Percentiles rank a stretch among this genome's conserved stretches.
Evolutionary conservation across 1,140 invertebrate genomes (phyloP).

Genomic region (Paramacrobiotus metropolitanus): DNA sequence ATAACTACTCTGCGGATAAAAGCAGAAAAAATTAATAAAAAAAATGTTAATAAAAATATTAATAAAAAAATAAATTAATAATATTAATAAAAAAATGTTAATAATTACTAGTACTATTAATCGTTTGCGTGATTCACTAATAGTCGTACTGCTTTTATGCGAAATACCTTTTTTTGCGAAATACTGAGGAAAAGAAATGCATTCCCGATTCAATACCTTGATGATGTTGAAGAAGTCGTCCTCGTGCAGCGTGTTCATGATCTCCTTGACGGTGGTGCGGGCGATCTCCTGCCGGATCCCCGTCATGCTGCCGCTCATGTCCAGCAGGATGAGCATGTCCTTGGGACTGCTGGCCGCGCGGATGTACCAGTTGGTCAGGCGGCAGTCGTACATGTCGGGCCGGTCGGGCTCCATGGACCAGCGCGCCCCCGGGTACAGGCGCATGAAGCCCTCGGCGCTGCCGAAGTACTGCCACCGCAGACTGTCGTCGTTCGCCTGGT

Average conservation of each 20-base stretch:
- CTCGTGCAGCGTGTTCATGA: slow-evolving; percentile 84
- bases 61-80: too few species aligned
- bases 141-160: too few species aligned
- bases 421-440: slow-evolving; percentile 58
- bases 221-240: slow-evolving; percentile 92
- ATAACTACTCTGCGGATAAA: too few species aligned
- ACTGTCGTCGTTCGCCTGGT: slow-evolving; percentile 59
- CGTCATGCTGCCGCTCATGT: slow-evolving; percentile 89
- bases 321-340: slow-evolving; percentile 82
- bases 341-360: slow-evolving; percentile 90
- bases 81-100: too few species aligned
- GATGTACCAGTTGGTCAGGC: slow-evolving; percentile 48
- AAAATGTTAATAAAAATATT: too few species aligned
- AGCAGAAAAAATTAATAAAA: too few species aligned
- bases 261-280: slow-evolving; percentile 59
- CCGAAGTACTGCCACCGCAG: slow-evolving; percentile 91
- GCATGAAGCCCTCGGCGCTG: slow-evolving; percentile 63
- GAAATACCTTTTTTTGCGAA: too few species aligned
- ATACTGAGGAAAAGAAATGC: too few species aligned
- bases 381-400: slow-evolving; percentile 58
- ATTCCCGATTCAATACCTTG: too few species aligned
- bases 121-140: too few species aligned
- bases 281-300: slow-evolving; percentile 77
- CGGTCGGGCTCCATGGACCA: slow-evolving; percentile 16
- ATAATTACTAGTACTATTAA: too few species aligned